These are phyloP conservation scores for Pagetopsis macropterus DNA, from an alignment of 2,797 vertebrate species.

Conservation along the genomic window DNA sequence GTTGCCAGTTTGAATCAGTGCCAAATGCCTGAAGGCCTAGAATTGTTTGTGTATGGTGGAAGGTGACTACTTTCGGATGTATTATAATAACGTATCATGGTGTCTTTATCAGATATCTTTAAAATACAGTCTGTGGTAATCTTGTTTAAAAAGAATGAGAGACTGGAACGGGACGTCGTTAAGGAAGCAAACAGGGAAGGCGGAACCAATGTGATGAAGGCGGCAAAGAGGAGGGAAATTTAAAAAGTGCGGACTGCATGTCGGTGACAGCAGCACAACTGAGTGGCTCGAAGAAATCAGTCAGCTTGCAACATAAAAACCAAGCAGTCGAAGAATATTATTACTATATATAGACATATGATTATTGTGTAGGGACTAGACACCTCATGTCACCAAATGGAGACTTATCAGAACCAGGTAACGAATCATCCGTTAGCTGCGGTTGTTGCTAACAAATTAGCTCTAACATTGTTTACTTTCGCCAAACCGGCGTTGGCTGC, in stretches of 20 bases:
- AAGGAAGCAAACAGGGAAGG: conserved; percentile 24
- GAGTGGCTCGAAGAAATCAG: neutral
- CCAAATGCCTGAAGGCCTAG: neutral
- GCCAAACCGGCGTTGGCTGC: neutral
- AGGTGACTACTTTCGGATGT: neutral
- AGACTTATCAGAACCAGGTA: conserved; percentile 77
- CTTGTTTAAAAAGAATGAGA: too few species aligned
- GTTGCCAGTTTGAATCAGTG: neutral
- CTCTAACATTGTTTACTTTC: conserved; percentile 35
- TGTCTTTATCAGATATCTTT: neutral
- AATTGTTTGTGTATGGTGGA: neutral
- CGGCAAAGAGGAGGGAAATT: conserved; percentile 81
- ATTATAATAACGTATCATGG: neutral
- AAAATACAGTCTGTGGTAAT: too few species aligned
- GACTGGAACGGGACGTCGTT: too few species aligned
- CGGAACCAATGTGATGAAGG: conserved; percentile 64
- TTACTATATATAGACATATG: neutral
- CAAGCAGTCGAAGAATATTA: fast-evolving
- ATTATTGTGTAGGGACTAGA: neutral
- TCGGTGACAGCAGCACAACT: neutral
- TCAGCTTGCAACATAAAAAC: too few species aligned
- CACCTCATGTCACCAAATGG: conserved; percentile 63
- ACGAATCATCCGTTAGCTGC: conserved; percentile 30
- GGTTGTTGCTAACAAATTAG: conserved; percentile 43
- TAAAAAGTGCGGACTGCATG: conserved; percentile 65